Evolutionary conservation across 2,888 invertebrate genomes (phyloP), one percentile per base, ranked within the genome.

Genomic region (Mantis religiosa): DNA sequence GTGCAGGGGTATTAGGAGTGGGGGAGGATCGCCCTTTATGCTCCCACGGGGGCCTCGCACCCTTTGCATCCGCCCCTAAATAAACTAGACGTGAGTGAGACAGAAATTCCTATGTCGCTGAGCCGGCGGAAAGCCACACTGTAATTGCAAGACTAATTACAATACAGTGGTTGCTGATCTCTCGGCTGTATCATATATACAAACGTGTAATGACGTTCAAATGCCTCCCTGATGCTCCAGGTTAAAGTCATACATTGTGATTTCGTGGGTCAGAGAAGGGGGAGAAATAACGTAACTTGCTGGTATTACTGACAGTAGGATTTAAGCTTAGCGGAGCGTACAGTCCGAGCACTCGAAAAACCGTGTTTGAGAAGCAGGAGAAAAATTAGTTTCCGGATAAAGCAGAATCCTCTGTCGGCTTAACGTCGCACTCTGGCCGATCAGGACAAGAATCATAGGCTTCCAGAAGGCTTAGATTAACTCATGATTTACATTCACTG

Each of bases 71-170:
- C 86, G 71, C 81, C 82, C 87, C 87, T 82, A 82, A 82, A 87
- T 87, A 87, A 87, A 87, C 87, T 82, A 87, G 34, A 87, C 54
- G 54, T 71, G 54, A 71, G 54, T 71, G 54, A 71, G 54, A 71
- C 54, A 71, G 54, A 82, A 82, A 86, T n/a, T n/a, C 71, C 81
- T 86, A 28, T 85, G 86, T 28, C 54, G 86, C 85, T 30, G 54
- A 25, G 30, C 71, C 88, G 84, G 41, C 34, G 34, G 82, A 88
- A 88, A 88, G 88, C 87, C 89, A 81, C 89, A 71, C 54, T 87
- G 89, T 89, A 89, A 89, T 89, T 89, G 87, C 86, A 83, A 87
- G 87, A 87, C 87, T 89, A 89, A 89, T 89, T 87, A 89, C 89
- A 89, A 89, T 89, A 83, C 82, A 85, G 83, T 41, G 85, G 47